phyloP scores from a whole-genome alignment of 2,797 vertebrate species.

The Oreochromis mossambicus region DNA sequence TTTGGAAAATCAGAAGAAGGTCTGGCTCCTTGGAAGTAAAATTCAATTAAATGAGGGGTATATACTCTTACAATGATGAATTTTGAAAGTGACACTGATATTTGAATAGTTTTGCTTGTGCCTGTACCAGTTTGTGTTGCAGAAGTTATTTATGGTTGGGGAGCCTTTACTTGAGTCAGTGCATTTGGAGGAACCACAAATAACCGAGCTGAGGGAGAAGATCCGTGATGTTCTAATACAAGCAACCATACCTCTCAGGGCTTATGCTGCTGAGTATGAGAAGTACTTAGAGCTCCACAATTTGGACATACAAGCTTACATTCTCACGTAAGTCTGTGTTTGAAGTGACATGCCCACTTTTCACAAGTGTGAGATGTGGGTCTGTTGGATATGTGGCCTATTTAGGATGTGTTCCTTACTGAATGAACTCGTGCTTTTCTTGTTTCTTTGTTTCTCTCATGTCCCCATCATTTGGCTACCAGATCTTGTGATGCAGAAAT shows the following conservation, averaged over 20 bases:
- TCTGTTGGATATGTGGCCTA: not conserved
- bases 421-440: not conserved
- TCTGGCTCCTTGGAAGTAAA: not conserved
- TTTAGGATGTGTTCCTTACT: not conserved
- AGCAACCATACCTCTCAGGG: slow-evolving; percentile 81
- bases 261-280: slow-evolving; percentile 82
- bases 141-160: slow-evolving; percentile 76
- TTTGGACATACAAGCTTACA: slow-evolving; percentile 67
- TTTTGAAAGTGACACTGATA: not conserved
- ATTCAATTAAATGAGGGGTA: not conserved
- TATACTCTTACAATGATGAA: not conserved
- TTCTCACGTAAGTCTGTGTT: slow-evolving; percentile 75
- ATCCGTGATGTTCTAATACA: slow-evolving; percentile 73
- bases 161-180: slow-evolving; percentile 80
- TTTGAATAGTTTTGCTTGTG: not conserved
- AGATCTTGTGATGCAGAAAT: slow-evolving; percentile 75
- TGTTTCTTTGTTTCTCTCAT: not conserved
- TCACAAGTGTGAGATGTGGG: not conserved
- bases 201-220: slow-evolving; percentile 74
- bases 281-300: slow-evolving; percentile 85
- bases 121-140: slow-evolving; percentile 81
- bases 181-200: slow-evolving; percentile 79
- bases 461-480: not conserved
- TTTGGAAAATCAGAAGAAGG: not conserved
- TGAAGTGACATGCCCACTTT: not conserved